These are phyloP conservation scores for Idaea dimidiata DNA, from an alignment of 2,888 invertebrate genomes.

Conservation along the genomic window DNA sequence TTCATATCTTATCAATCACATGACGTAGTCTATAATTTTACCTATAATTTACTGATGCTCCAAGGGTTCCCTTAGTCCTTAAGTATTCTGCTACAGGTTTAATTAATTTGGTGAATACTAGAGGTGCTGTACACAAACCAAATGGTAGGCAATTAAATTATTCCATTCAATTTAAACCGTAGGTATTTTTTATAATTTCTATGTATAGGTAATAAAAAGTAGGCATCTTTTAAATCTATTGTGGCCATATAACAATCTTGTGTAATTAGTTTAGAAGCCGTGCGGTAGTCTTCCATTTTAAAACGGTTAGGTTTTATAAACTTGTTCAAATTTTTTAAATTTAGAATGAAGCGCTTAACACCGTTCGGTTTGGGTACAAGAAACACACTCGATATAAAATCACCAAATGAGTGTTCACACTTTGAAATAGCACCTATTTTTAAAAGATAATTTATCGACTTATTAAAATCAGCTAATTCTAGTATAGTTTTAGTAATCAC, in stretches of 20 bases:
- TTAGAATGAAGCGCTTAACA: too few species aligned
- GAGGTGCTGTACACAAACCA: constrained; percentile 22
- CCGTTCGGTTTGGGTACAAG: constrained; percentile 14
- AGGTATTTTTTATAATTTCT: constrained; percentile 20
- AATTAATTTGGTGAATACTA: constrained; percentile 24
- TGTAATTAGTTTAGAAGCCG: constrained; percentile 20
- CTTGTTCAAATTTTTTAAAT: constrained; percentile 28
- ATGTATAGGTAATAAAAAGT: constrained; percentile 22
- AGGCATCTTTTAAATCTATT: constrained; percentile 27
- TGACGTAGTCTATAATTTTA: too few species aligned
- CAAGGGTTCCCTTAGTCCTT: constrained; percentile 15
- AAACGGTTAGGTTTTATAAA: constrained; percentile 24
- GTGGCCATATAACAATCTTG: constrained; percentile 21
- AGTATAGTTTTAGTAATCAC: not conserved
- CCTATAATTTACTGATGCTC: too few species aligned
- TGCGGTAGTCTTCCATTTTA: constrained; percentile 32
- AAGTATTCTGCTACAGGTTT: constrained; percentile 17
- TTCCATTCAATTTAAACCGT: constrained; percentile 19
- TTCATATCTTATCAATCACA: too few species aligned
- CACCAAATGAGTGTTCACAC: constrained; percentile 11
- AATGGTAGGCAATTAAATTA: constrained; percentile 24
- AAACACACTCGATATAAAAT: constrained; percentile 24
- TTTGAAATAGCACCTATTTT: constrained; percentile 23
- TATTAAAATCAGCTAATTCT: constrained; percentile 15
- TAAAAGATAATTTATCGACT: constrained; percentile 22